Percentiles rank a stretch among this genome's conserved stretches.
Evolutionary conservation across 2,797 vertebrate species (phyloP).

Genomic region (Hozukius guyotensis): DNA sequence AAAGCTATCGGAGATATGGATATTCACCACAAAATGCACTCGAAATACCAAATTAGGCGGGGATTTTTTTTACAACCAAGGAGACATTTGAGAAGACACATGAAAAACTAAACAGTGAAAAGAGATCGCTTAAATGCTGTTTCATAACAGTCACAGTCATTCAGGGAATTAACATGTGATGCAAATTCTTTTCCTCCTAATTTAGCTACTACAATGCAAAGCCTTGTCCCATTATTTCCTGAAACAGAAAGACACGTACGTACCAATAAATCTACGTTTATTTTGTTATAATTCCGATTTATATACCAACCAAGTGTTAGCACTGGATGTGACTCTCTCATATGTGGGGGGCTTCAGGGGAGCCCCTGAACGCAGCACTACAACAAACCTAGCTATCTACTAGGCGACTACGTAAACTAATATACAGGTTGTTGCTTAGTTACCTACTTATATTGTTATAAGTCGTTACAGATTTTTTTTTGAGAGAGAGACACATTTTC

Average conservation of each 20-base stretch:
- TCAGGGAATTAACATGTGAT: neutral
- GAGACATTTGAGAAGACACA: accelerated
- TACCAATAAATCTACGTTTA: neutral
- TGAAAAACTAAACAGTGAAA: neutral
- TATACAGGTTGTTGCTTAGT: too few relatives aligned
- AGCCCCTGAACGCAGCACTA: conserved; percentile 33
- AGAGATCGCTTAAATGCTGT: accelerated
- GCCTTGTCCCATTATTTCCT: neutral
- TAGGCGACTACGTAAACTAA: neutral
- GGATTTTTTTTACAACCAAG: neutral
- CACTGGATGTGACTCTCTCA: neutral
- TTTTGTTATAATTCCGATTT: neutral
- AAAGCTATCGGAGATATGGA: neutral
- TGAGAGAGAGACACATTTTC: neutral
- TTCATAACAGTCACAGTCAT: neutral
- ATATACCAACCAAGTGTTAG: neutral
- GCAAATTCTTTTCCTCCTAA: neutral
- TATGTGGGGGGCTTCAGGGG: neutral
- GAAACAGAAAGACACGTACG: neutral
- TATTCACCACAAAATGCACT: neutral
- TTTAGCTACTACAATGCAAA: neutral
- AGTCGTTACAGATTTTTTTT: too few relatives aligned
- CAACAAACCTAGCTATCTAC: neutral
- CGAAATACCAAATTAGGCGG: neutral
- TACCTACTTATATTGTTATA: neutral